Conservation (phyloP, 1,140 invertebrate species). For the Calephelis virginiensis region DNA sequence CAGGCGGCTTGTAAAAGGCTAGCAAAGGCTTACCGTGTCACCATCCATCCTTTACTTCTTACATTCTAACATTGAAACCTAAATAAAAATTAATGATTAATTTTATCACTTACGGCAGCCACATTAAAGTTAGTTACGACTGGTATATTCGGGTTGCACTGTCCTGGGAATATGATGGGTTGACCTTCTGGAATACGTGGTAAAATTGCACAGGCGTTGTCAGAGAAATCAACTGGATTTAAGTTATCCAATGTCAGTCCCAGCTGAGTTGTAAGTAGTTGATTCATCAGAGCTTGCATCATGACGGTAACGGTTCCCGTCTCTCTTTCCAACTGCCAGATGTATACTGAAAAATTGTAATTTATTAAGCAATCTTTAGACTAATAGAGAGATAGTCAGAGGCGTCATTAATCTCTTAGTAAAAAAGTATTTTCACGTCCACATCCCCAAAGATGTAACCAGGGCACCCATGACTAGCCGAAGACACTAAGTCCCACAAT, state of each 20-base stretch:
- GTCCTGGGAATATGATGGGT: slow-evolving; percentile 53
- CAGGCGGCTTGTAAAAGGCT: too few relatives aligned
- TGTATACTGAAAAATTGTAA: slow-evolving; percentile 38
- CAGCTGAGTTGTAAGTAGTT: slow-evolving; percentile 32
- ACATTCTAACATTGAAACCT: not conserved
- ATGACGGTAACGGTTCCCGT: slow-evolving; percentile 30
- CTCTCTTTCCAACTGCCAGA: slow-evolving; percentile 48
- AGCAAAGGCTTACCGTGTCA: too few relatives aligned
- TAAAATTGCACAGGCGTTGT: slow-evolving; percentile 41
- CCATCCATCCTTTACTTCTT: not conserved
- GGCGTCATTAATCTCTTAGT: too few relatives aligned
- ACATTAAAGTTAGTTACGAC: slow-evolving; percentile 53
- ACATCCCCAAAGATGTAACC: too few relatives aligned
- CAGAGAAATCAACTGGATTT: slow-evolving; percentile 36
- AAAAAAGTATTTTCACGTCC: too few relatives aligned
- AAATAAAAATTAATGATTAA: slow-evolving; percentile 6
- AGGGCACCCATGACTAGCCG: too few relatives aligned
- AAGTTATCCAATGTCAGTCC: slow-evolving; percentile 35
- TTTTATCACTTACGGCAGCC: slow-evolving; percentile 40
- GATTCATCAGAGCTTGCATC: slow-evolving; percentile 42
- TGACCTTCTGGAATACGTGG: slow-evolving; percentile 44
- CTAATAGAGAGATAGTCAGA: too few relatives aligned
- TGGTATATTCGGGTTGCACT: slow-evolving; percentile 49
- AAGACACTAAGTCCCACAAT: too few relatives aligned
- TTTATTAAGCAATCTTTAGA: too few relatives aligned